A percentile compares a stretch with the other conserved stretches of the same genome.
These are phyloP conservation scores for Petrolisthes manimaculis DNA, from an alignment of 2,888 invertebrate genomes.

Conservation along the genomic window DNA sequence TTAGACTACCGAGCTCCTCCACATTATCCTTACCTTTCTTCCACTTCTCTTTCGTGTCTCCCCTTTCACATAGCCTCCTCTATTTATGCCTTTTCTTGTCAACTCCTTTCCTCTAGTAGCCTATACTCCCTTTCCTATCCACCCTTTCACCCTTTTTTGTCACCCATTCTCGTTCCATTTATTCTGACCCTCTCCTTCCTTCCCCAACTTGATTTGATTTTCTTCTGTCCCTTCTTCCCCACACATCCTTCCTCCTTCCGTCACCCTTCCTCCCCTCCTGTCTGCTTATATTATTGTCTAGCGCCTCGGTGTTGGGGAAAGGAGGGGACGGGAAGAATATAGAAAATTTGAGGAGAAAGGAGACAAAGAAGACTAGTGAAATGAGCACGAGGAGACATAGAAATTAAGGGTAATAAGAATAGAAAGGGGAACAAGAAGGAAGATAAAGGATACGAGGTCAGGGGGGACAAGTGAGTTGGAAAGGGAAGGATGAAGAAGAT, in stretches of 20 bases:
- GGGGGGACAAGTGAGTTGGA: too few species aligned
- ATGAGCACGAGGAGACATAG: too few species aligned
- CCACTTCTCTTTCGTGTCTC: background rate
- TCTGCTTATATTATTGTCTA: background rate
- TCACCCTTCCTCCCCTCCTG: background rate
- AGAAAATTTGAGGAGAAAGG: too few species aligned
- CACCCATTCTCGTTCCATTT: background rate
- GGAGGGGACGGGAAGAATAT: too few species aligned
- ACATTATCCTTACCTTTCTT: background rate
- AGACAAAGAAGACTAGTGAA: too few species aligned
- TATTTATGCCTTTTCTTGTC: background rate
- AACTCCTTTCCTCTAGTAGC: background rate
- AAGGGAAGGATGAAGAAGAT: too few species aligned
- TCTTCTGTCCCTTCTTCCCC: background rate
- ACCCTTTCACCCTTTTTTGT: background rate
- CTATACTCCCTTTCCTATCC: too few species aligned
- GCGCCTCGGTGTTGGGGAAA: too few species aligned
- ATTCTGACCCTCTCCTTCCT: background rate
- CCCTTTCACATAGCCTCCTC: background rate
- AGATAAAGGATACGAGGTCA: too few species aligned
- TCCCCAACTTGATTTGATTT: background rate
- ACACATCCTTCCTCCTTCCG: background rate
- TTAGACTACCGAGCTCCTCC: background rate
- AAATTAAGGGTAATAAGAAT: too few species aligned
- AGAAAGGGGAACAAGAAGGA: too few species aligned